Evolutionary conservation across 2,888 invertebrate genomes (phyloP).

Genomic region (Leuctra nigra): DNA sequence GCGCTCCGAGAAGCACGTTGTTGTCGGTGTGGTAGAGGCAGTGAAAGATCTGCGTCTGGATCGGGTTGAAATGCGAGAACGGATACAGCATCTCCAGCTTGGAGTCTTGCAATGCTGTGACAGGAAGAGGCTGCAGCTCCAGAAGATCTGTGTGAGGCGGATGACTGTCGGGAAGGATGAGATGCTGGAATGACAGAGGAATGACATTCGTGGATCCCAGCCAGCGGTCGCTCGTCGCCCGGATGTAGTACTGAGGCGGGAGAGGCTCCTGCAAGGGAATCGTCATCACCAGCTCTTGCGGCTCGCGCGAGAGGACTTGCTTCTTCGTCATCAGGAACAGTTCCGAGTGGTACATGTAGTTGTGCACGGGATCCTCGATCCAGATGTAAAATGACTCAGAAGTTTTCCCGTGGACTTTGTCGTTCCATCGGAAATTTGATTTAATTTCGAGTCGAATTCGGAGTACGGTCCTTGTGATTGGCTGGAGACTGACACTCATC

Average conservation of each 20-base stretch:
- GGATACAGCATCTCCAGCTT: constrained; percentile 74
- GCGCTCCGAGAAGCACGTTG: constrained; percentile 91
- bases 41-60: constrained; percentile 97
- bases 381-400: constrained; percentile 95
- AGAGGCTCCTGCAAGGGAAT: constrained; percentile 89
- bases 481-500: constrained; percentile 80
- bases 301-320: constrained; percentile 57
- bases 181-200: constrained; percentile 60
- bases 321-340: constrained; percentile 65
- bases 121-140: constrained; percentile 83
- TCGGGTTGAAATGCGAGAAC: constrained; percentile 96
- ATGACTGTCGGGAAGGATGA: constrained; percentile 85
- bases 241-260: constrained; percentile 86
- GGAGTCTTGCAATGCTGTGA: constrained; percentile 70
- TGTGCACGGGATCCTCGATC: constrained; percentile 93
- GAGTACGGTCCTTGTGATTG: constrained; percentile 89
- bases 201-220: constrained; percentile 49
- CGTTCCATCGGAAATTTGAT: constrained; percentile 78
- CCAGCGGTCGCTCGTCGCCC: constrained; percentile 83
- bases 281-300: constrained; percentile 85
- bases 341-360: constrained; percentile 94
- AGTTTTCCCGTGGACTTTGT: constrained; percentile 79
- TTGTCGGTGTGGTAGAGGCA: constrained; percentile 90
- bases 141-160: constrained; percentile 92
- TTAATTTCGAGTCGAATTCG: constrained; percentile 72